Evolutionary conservation across 2,113 vertebrate genomes (phyloP), one percentile per base, ranked within the genome.

Genomic region (Mastomys coucha): DNA sequence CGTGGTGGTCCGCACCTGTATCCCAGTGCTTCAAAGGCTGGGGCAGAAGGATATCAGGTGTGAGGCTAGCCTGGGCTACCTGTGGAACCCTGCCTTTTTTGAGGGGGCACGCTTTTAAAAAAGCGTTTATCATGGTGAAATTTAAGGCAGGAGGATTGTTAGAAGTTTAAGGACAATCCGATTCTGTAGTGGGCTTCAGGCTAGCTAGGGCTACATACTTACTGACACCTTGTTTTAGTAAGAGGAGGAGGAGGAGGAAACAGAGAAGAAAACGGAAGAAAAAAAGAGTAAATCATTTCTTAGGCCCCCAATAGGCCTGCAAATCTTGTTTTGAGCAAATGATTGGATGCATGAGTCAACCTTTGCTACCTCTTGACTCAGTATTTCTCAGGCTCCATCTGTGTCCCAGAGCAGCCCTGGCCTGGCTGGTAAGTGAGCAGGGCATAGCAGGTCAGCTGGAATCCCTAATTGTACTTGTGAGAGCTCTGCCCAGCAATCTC

Each of bases 261-360:
- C 45, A 5, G 45, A 45, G n/a, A n/a, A n/a, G n/a, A n/a, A 60
- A 58, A 26, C 31, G 22, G 10, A 7, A 12, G 3, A 5, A 31
- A 49, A 45, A 72, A 67, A 88, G n/a, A 49, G 85, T 78, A 56
- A 63, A 4, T 70, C 20, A 65, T 91, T 96, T 97, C 82, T 76
- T 89, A 82, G 39, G 75, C n/a, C 51, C 77, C 36, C 69, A 77
- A 19, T 45, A 58, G 58, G 17, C 42, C 36, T 13, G 69, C 42
- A 73, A 22, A 7, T 87, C 42, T 56, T 60, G 5, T 96, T 93
- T 93, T 92, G 89, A 95, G 80, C 31, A 77, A 69, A 65, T 63
- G 87, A 94, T 73, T 91, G 72, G 65, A 69, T 42, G n/a, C 5
- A 3, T 36, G 7, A 81, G 22, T 73, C 14, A 51, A 49, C 56